These are phyloP conservation scores for Lasioglossum vierecki DNA, from an alignment of 2,888 invertebrate genomes.

Conservation along the genomic window DNA sequence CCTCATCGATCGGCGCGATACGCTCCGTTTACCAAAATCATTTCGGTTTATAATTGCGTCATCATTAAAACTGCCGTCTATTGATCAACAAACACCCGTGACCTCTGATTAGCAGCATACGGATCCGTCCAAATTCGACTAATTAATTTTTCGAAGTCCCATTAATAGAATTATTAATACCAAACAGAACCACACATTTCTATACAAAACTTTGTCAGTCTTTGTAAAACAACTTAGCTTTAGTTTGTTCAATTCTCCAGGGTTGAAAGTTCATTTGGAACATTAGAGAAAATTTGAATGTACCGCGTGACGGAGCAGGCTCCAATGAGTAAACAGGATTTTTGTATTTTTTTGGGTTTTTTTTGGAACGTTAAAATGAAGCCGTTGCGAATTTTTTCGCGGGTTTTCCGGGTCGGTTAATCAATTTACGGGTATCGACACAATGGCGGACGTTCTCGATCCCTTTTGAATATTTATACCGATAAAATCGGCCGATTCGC, in stretches of 20 bases:
- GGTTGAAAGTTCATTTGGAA: neutral
- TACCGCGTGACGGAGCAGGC: neutral
- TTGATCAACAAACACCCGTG: constrained; percentile 47
- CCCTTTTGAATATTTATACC: constrained; percentile 64
- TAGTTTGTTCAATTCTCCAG: neutral
- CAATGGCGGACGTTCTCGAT: constrained; percentile 64
- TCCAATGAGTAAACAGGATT: neutral
- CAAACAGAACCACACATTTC: neutral
- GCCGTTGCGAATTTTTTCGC: constrained; percentile 12
- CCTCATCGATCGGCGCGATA: constrained; percentile 2
- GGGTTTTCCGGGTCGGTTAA: constrained; percentile 68
- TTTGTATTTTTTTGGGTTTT: neutral
- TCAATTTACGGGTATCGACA: constrained; percentile 76
- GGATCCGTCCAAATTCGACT: neutral
- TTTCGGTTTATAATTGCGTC: constrained; percentile 46
- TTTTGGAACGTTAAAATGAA: constrained; percentile 32
- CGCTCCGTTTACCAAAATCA: constrained; percentile 36
- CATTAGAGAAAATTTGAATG: neutral
- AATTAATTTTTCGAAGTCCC: neutral
- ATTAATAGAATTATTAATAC: neutral
- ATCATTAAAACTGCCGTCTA: constrained; percentile 54
- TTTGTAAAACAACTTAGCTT: no score
- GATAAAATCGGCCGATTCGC: constrained; percentile 33
- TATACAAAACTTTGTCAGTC: no score
- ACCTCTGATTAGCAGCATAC: constrained; percentile 29